Base-by-base conservation (phyloP, 1,140 invertebrate genomes). In the Lutraria rhynchaena region DNA sequence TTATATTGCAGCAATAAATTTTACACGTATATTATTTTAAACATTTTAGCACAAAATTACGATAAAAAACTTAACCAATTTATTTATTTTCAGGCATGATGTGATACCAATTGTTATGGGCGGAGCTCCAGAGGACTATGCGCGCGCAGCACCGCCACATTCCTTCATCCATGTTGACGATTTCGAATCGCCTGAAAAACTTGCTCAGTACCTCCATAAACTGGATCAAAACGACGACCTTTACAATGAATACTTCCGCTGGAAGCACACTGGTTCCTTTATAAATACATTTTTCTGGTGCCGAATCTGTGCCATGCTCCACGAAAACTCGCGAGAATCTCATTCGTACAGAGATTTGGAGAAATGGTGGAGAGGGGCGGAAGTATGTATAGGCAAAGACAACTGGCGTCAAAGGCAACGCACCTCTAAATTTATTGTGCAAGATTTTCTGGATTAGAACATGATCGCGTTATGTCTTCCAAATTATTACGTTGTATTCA, bases 151-250 rank as follows among this genome's bases (percentile, higher is more conserved):
- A 0, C 92, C 92, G 7, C 91, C 96, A 85, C 95, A 97, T 86
- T 98, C 97, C 0, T 96, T 94, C 90, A 97, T 99, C 44, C 98
- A 99, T 92, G 97, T 99, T 3, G 98, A 99, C 87, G 97, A 99
- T 91, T 99, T 99, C 90, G 95, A 95, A 9, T 96, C 96, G 1
- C 96, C 98, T 0, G 95, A 95, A 87, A 95, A 97, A 85, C 92
- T 99, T 31, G 98, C 98, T 3, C 94, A 95, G 2, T 99, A 98
- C 91, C 93, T 99, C 19, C 94, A 95, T 75, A 94, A 95, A 55
- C 74, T 91, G 13, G 89, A 90, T 82, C 73, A 85, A 63, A 82
- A 91, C 63, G 89, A 91, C 71, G 58, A 86, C 15, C 88, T 91
- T 15, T 93, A 93, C 73, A 91, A 89, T 70, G 89, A 90, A 77